Evolutionary conservation across 2,113 vertebrate genomes (phyloP), one percentile per base, ranked within the genome.

Genomic region (Microtus pennsylvanicus): DNA sequence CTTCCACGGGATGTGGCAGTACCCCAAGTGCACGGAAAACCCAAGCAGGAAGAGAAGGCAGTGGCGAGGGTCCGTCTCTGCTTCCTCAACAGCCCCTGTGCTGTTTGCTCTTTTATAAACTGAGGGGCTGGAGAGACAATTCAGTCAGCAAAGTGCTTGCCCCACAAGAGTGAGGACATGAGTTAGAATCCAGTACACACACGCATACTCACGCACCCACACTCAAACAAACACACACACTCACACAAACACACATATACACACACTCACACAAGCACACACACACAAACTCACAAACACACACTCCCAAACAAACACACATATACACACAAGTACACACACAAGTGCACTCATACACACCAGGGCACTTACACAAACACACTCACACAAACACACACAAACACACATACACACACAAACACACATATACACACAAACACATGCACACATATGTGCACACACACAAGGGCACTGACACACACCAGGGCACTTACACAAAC

Each of bases 391-490:
- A 76, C 5, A 13, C 42, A 24, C 38, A 12, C 9, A n/a, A 4
- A 55, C 9, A 55, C 30, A 22, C 9, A n/a, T 19, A 8, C 0
- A n/a, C 1, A 13, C 47, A 13, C 6, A 7, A 42, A 42, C 42
- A 42, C 42, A 42, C 42, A 42, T 42, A 42, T 42, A 42, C 3
- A 42, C 42, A 42, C 42, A 42, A 2, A 42, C 42, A 42, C 42
- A 42, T 10, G 8, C 1, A 81, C 50, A 22, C 5, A 33, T 42
- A 42, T 42, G 38, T 42, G 38, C 38, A 42, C 38, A 42, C 42
- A 42, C 8, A 16, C 47, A 50, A 12, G 2, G 1, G 50, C 26
- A 33, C 3, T 4, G 0, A 16, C 0, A 55, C 52, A 55, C 2
- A 8, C 26, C 47, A 50, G 47, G 9, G 47, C 47, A 50, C 47